Percentiles rank a stretch among this genome's conserved stretches.
phyloP scores from a whole-genome alignment of 1,140 invertebrate genomes.

The Megathymus violae region DNA sequence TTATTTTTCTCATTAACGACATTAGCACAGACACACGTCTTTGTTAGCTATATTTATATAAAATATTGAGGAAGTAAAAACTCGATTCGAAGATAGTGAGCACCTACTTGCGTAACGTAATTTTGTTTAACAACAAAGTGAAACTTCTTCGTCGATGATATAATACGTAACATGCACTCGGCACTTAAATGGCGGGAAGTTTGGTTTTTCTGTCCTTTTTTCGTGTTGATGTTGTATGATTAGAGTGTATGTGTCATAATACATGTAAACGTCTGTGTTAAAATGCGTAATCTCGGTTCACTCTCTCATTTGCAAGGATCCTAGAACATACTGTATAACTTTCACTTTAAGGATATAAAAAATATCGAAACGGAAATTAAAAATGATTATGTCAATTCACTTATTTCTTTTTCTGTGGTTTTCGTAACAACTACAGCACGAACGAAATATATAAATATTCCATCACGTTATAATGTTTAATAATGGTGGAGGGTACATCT shows the following conservation, averaged over 20 bases:
- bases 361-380: no score
- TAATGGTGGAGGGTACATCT: no score
- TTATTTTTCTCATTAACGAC: conserved; percentile 28
- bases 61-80: conserved; percentile 59
- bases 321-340: no score
- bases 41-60: conserved; percentile 44
- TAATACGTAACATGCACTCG: conserved; percentile 54
- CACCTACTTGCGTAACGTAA: conserved; percentile 66
- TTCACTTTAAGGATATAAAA: no score
- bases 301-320: neutral
- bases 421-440: no score
- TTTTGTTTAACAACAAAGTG: conserved; percentile 79
- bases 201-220: conserved; percentile 46
- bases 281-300: conserved; percentile 1
- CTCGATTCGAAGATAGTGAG: conserved; percentile 51
- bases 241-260: conserved; percentile 14
- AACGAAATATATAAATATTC: no score
- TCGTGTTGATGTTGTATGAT: conserved; percentile 29
- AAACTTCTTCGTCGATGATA: conserved; percentile 68
- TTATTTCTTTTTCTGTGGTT: no score
- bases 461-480: no score
- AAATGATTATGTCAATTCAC: no score
- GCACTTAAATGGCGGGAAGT: conserved; percentile 27
- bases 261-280: conserved; percentile 5
- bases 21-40: conserved; percentile 22